Evolutionary conservation across 2,797 vertebrate species (phyloP), one percentile per base, ranked within the genome.

Genomic region (Malacoraja senta): DNA sequence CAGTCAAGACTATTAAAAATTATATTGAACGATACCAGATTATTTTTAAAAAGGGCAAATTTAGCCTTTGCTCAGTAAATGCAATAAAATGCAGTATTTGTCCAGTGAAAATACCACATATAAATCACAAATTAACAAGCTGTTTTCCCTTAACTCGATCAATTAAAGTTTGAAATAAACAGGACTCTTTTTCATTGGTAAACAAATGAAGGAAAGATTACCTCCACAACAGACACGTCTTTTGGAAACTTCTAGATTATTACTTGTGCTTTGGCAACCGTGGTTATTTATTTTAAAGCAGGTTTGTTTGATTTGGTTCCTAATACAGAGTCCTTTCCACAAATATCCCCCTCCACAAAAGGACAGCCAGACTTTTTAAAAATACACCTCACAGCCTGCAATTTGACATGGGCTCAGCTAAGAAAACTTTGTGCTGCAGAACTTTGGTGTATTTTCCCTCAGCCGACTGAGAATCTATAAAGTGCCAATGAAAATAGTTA

Each of bases 271-370:
- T 88, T 88, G 84, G 84, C 61, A 88, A 88, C 84, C 65, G 3
- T 21, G 61, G 63, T 35, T 88, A 68, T 88, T 88, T 88, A 88
- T 88, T 88, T 88, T 88, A 88, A 63, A 88, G 63, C n/a, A 88
- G 32, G 84, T 88, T 88, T 88, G 63, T 68, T 88, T 88, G 84
- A 88, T 68, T 88, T 88, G 63, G 84, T 88, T 68, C n/a, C 61
- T 68, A 68, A 68, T 86, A 29, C 84, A 24, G 29, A 35, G 84
- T 17, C 15, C 19, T 68, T 88, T 88, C 61, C 61, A 8, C 84
- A 88, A 88, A 88, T 88, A 88, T 88, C 84, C 13, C n/a, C 65
- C 84, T 88, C 84, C n/a, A n/a, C 84, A 68, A 88, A 88, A 88
- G 17, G 63, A 65, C 84, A 65, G 84, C 84, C 61, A 88, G 84